phyloP scores from a whole-genome alignment of 2,113 vertebrate species.

The Aleadryas rufinucha region DNA sequence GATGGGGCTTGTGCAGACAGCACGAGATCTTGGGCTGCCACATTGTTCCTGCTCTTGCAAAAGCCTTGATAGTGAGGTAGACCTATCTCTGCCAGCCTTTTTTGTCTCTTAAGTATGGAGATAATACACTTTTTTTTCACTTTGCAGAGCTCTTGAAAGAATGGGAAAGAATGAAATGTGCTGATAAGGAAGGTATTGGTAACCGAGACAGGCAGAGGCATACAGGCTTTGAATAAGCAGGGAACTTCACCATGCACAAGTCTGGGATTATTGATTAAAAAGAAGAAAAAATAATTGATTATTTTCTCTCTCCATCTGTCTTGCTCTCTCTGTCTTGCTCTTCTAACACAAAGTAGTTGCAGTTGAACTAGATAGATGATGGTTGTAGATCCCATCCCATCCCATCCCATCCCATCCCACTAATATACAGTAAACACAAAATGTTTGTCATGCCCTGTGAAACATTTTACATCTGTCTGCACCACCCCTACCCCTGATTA shows the following conservation, averaged over 20 bases:
- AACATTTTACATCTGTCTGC: background rate
- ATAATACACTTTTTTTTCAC: background rate
- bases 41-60: slow-evolving; percentile 1
- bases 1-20: background rate
- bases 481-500: background rate
- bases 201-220: background rate
- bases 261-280: background rate
- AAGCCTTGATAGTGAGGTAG: background rate
- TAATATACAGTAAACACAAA: rapidly evolving
- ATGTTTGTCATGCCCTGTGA: background rate
- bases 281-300: background rate
- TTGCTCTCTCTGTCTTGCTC: background rate
- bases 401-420: too few species aligned
- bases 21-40: background rate
- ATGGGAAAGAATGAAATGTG: background rate
- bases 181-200: background rate
- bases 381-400: background rate
- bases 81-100: background rate
- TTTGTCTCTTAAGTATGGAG: background rate
- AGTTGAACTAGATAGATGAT: background rate
- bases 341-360: background rate
- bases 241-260: background rate
- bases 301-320: background rate
- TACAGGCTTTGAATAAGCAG: background rate
- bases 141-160: background rate